phyloP scores from a whole-genome alignment of 2,797 vertebrate species.

The Chelon labrosus region DNA sequence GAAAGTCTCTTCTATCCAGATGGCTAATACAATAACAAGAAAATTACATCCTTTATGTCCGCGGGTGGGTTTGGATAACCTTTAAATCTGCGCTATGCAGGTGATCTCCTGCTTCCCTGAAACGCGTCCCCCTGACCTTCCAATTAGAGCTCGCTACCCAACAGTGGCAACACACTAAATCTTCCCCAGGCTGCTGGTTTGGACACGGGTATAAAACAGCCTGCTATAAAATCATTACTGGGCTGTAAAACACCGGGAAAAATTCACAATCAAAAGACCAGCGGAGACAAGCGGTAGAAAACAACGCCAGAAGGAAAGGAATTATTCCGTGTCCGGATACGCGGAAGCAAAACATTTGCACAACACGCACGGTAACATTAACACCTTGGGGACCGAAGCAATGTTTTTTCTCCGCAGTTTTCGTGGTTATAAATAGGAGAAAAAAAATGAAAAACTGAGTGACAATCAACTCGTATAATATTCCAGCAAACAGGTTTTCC shows the following conservation, averaged over 20 bases:
- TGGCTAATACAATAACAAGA: slow-evolving; percentile 63
- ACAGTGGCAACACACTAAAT: slow-evolving; percentile 75
- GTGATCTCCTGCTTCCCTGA: slow-evolving; percentile 75
- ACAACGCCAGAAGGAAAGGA: slow-evolving; percentile 70
- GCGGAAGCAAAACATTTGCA: slow-evolving; percentile 72
- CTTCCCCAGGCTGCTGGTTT: slow-evolving; percentile 75
- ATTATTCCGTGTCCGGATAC: slow-evolving; percentile 64
- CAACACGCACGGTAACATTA: slow-evolving; percentile 56
- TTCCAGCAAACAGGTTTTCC: too few relatives aligned
- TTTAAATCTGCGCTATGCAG: slow-evolving; percentile 84
- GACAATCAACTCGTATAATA: slow-evolving; percentile 19
- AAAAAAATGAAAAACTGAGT: slow-evolving; percentile 1
- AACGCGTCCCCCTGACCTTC: slow-evolving; percentile 81
- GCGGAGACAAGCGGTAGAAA: slow-evolving; percentile 60
- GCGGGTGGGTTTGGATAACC: slow-evolving; percentile 88
- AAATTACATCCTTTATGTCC: slow-evolving; percentile 80
- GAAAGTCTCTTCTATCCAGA: slow-evolving; percentile 56
- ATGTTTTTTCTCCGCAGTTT: slow-evolving; percentile 28
- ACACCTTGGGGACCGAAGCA: slow-evolving; percentile 23
- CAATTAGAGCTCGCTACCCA: slow-evolving; percentile 79
- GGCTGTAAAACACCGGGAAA: slow-evolving; percentile 73
- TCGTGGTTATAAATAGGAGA: slow-evolving; percentile 17
- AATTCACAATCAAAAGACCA: slow-evolving; percentile 76
- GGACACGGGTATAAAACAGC: slow-evolving; percentile 75
- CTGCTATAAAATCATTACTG: slow-evolving; percentile 80